Evolutionary conservation across 2,113 vertebrate genomes (phyloP).

Genomic region (Triplophysa tibetana): DNA sequence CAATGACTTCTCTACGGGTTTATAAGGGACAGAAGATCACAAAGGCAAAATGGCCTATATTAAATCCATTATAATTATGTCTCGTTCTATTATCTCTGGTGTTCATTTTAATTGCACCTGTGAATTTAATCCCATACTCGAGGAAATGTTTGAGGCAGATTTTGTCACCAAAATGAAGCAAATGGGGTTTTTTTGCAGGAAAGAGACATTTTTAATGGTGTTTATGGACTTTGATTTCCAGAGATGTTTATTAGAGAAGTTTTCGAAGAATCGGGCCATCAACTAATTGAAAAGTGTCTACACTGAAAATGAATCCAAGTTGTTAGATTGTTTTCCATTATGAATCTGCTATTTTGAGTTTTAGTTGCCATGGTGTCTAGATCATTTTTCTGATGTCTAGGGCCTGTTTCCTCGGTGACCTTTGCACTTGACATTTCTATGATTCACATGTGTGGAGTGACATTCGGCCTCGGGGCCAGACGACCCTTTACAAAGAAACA

Average conservation of each 20-base stretch:
- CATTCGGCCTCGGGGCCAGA: slow-evolving; percentile 67
- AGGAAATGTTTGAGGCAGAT: too few relatives aligned
- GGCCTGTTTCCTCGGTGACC: slow-evolving; percentile 46
- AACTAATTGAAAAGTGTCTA: not conserved
- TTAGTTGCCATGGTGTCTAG: slow-evolving; percentile 6
- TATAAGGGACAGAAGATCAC: slow-evolving; percentile 3
- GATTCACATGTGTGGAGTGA: slow-evolving; percentile 71
- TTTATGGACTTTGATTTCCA: not conserved
- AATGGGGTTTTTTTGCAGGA: too few relatives aligned
- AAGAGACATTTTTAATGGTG: not conserved
- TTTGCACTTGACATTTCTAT: slow-evolving; percentile 74
- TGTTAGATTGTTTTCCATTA: not conserved
- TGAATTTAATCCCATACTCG: not conserved
- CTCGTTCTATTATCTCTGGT: slow-evolving; percentile 24
- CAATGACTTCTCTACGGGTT: slow-evolving; percentile 2
- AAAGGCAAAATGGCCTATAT: slow-evolving; percentile 14
- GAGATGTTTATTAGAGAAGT: too few relatives aligned
- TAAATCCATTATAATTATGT: slow-evolving; percentile 28
- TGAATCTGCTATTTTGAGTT: slow-evolving; percentile 7
- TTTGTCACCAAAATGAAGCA: too few relatives aligned
- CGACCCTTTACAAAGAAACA: slow-evolving; percentile 66
- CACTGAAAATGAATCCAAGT: too few relatives aligned
- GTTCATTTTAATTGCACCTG: slow-evolving; percentile 20
- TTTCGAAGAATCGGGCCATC: not conserved
- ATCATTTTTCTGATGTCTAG: slow-evolving; percentile 31